Evolutionary conservation across 2,113 vertebrate species (phyloP).

Genomic region (Petromus typicus): DNA sequence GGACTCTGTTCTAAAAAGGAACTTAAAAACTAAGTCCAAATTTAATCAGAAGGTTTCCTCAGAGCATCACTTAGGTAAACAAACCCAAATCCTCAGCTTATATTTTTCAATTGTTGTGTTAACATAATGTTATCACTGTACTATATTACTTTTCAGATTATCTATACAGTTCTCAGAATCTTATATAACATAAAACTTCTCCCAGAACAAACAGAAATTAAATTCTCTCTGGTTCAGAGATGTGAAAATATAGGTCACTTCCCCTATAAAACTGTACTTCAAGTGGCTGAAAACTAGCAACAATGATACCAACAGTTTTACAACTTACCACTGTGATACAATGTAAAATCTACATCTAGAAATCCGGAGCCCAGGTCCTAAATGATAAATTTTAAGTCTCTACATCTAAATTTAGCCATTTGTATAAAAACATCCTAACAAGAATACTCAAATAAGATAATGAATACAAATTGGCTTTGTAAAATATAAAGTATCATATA

Average conservation of each 20-base stretch:
- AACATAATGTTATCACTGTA: conserved; percentile 43
- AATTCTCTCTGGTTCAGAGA: conserved; percentile 39
- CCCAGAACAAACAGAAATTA: conserved; percentile 22
- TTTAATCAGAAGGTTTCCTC: conserved; percentile 60
- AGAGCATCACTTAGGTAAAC: conserved; percentile 40
- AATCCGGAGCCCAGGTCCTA: not conserved
- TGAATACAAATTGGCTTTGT: conserved; percentile 31
- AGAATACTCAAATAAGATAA: conserved; percentile 45
- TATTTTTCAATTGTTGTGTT: conserved; percentile 45
- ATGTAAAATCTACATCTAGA: conserved; percentile 19
- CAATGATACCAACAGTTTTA: conserved; percentile 34
- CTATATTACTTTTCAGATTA: conserved; percentile 12
- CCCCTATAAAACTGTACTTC: not conserved
- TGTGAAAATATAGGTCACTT: not conserved
- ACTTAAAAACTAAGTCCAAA: conserved; percentile 57
- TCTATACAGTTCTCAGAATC: conserved; percentile 22
- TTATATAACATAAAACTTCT: conserved; percentile 36
- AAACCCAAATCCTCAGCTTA: conserved; percentile 47
- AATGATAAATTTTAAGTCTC: conserved; percentile 45
- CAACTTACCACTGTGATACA: conserved; percentile 40
- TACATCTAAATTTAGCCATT: conserved; percentile 1
- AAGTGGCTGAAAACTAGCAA: conserved; percentile 32
- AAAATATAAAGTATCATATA: conserved; percentile 52
- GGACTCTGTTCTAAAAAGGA: conserved; percentile 61
- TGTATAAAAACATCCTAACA: not conserved